Percentiles rank a stretch among this genome's conserved stretches.
These are phyloP conservation scores for Rhea pennata DNA, from an alignment of 2,113 vertebrate genomes.

Conservation along the genomic window DNA sequence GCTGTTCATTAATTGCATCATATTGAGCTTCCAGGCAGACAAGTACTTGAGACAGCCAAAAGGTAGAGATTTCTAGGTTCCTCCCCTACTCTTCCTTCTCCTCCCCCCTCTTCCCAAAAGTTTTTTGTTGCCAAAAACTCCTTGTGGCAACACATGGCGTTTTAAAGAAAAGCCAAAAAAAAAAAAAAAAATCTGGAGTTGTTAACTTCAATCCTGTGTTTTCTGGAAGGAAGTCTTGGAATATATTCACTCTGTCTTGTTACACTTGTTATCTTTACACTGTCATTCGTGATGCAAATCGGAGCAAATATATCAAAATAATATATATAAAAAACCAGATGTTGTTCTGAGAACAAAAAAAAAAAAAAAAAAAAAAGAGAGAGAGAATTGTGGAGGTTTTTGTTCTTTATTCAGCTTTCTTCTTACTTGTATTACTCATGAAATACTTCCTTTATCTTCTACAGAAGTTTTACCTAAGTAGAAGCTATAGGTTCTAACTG, in stretches of 20 bases:
- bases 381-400: background rate
- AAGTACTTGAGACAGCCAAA: conserved; percentile 70
- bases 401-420: background rate
- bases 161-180: background rate
- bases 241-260: background rate
- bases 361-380: no score
- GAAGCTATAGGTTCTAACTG: background rate
- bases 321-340: background rate
- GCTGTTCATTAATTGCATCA: conserved; percentile 70
- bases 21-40: conserved; percentile 69
- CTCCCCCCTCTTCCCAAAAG: background rate
- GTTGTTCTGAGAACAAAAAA: background rate
- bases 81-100: background rate
- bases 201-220: background rate
- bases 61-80: conserved; percentile 63
- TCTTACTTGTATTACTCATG: background rate
- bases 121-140: background rate
- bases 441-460: background rate
- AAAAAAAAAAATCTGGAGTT: background rate
- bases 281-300: background rate
- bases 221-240: background rate
- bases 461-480: background rate
- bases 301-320: background rate
- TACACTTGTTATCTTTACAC: background rate
- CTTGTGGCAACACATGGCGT: background rate